Evolutionary conservation across 2,113 vertebrate species (phyloP), one percentile per base, ranked within the genome.

Genomic region (Scophthalmus maximus): DNA sequence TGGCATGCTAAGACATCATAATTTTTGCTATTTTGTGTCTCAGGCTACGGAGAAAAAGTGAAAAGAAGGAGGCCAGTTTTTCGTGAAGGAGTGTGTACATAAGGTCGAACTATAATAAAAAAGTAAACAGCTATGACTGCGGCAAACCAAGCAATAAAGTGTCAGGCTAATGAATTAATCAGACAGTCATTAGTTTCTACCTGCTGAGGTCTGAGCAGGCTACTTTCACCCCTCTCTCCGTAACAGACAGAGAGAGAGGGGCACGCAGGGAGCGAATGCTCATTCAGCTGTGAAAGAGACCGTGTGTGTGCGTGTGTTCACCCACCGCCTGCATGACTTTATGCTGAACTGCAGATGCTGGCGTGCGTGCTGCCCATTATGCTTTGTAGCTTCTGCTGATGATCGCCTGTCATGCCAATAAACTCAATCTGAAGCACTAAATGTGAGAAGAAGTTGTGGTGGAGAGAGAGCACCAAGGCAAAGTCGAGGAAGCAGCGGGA

Each of bases 111-210:
- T 56, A 52, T 77, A 65, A 76, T 79, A 75, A 79, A 91, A 85
- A 90, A 84, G 73, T 73, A 89, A 91, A 88, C 84, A 83, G 70
- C 83, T 40, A 79, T 42, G 84, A 84, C 67, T 88, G 67, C 64
- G 40, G 76, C 63, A 79, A n/a, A 85, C 51, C 63, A 58, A 68
- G 73, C 75, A 82, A 61, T 81, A 76, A 70, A 84, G 84, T 80
- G 79, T 83, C 76, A 80, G 72, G 52, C 79, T 92, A 90, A 93
- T 94, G 87, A 93, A 92, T 90, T 91, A 90, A 94, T 94, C 92
- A 93, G 75, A 79, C 75, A 68, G 76, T 91, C 90, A 91, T 92
- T 90, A 92, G 88, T 85, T 91, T 80, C 60, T 86, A 76, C 90
- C 82, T 85, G 73, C 62, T 26, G 60, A 72, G 63, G 79, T 87